phyloP scores from a whole-genome alignment of 23 tunicate species.

The Styela plicata region DNA sequence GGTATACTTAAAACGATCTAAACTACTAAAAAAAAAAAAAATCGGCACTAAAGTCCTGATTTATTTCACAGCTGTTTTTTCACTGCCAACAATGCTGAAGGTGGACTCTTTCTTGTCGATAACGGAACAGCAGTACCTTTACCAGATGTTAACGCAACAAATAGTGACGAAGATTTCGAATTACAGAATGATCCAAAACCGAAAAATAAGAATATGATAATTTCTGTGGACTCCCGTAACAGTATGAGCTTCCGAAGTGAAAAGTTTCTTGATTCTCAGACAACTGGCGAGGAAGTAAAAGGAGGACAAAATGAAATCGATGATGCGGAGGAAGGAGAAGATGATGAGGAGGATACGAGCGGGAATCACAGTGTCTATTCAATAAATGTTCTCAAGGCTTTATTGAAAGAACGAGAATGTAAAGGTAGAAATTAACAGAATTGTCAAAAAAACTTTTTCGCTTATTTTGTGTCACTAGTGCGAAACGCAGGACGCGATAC shows the following conservation, averaged over 20 bases:
- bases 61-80: background rate
- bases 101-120: background rate
- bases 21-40: no score
- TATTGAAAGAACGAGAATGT: background rate
- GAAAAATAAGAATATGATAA: background rate
- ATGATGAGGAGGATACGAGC: background rate
- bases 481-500: no score
- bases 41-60: no score
- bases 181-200: background rate
- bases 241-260: background rate
- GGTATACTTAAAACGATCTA: no score
- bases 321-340: background rate
- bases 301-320: background rate
- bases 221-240: background rate
- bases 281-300: background rate
- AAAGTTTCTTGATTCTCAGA: background rate
- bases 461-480: no score
- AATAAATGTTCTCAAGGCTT: background rate
- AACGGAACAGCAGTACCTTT: background rate
- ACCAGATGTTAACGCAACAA: background rate
- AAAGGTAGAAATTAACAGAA: background rate
- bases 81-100: slow-evolving; percentile 2
- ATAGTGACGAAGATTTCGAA: background rate
- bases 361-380: background rate
- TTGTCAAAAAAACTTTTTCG: no score